Evolutionary conservation across 2,888 invertebrate genomes (phyloP), one percentile per base, ranked within the genome.

Genomic region (Charanyca ferruginea): DNA sequence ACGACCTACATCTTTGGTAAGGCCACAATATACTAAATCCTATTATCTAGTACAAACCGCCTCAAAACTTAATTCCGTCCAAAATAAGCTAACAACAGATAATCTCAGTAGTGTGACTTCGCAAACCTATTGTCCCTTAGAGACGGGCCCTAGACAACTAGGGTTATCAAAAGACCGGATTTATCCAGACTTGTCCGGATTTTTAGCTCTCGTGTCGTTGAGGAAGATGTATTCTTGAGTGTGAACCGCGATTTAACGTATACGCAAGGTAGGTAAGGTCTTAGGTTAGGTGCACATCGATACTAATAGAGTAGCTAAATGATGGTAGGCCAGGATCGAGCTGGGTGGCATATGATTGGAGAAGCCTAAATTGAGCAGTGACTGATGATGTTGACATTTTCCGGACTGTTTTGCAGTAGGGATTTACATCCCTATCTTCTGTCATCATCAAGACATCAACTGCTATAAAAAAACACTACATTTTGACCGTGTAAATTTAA

Each of bases 101-200:
- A 77, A 77, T 77, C 72, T 73, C 51, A 6, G 67, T 13, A 74
- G 55, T 58, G 59, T 67, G 69, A 77, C 63, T 53, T 73, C 18
- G 35, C 60, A 57, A 32, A 68, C 51, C 51, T 65, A 75, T 74
- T 75, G 62, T 76, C 59, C 77, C 68, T 58, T 51, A 38, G 68
- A 73, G 62, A 67, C 70, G 11, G 25, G 23, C 13, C 44, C 22
- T 25, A 28, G 42, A 41, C 38, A n/a, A 49, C 23, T 44, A 66
- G 68, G 66, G 66, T 38, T 44, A 58, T 22, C 66, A 67, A 58
- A 18, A 35, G 22, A 13, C 20, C 20, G 13, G 3, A 52, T 11
- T 20, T 28, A 4, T 25, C 18, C 13, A 9, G 23, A 55, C 13
- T 41, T 18, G 8, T 18, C 25, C 42, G 32, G 35, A 8, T 22